Evolutionary conservation across 2,888 invertebrate species (phyloP), one percentile per base, ranked within the genome.

Genomic region (Scaptomyza polygonia): DNA sequence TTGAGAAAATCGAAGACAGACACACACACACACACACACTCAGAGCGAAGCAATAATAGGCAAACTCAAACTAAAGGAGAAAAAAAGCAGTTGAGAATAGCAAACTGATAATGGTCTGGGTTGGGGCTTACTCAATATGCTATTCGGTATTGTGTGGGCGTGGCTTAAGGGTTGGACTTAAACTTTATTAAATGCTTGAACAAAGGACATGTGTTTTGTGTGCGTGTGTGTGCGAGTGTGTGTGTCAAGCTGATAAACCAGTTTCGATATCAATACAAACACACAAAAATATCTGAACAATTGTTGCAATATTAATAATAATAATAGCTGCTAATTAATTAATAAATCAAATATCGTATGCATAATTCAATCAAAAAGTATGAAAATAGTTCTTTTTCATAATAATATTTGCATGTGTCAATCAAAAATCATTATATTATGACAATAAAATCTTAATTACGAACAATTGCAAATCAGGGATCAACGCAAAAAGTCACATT

Each of bases 91-190:
- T 58, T 44, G 43, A 58, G 36, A 29, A 30, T 36, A 44, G 16
- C 1, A 29, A 11, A 29, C 16, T 43, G 43, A 32, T 39, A 16
- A 32, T 36, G 27, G 12, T n/a, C 34, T 14, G 25, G 36, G 27
- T 55, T 55, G 39, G 12, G 29, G 55, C 14, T 29, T 36, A 55
- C 51, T 65, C 61, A 65, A 75, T 70, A 62, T 66, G 61, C 61
- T 45, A 36, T 47, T 21, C 44, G 55, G 49, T 66, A 66, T 66
- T 70, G 61, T 36, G 32, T 49, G 76, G 73, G 66, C 66, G 76
- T 53, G 71, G 30, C 70, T 25, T 32, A 12, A 34, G 25, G 34
- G 59, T 53, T 44, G 65, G 65, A 43, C 61, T 55, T 61, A 53
- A 58, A 62, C 62, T n/a, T n/a, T n/a, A 43, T 56, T 72, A 71